These are phyloP conservation scores for Imbricaverruca yamaguchii DNA, from an alignment of 2,888 invertebrate genomes.

Conservation along the genomic window DNA sequence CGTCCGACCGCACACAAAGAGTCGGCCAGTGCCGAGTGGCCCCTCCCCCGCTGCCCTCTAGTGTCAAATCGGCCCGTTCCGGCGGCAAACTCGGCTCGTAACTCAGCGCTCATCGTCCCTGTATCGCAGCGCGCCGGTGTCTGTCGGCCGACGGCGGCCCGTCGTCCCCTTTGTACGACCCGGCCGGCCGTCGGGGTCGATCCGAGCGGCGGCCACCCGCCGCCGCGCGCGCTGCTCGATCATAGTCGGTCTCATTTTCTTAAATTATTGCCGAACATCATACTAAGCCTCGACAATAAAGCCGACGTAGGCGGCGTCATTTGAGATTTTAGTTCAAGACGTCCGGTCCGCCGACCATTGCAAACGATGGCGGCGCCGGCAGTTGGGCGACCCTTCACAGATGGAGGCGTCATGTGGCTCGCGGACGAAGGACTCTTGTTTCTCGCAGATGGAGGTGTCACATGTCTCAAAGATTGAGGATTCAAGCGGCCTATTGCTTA, in stretches of 20 bases:
- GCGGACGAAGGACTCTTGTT: too few relatives aligned
- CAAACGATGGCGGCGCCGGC: background rate
- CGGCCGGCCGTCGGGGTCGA: background rate
- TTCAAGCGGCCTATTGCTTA: too few relatives aligned
- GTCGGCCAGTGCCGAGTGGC: background rate
- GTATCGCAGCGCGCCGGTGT: background rate
- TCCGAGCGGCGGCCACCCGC: background rate
- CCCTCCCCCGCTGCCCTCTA: background rate
- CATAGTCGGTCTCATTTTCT: conserved; percentile 3
- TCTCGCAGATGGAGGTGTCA: too few relatives aligned
- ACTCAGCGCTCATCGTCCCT: conserved; percentile 5
- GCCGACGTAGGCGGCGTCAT: conserved; percentile 3
- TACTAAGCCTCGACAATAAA: conserved; percentile 12
- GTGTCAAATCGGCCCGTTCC: conserved; percentile 15
- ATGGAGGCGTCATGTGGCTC: too few relatives aligned
- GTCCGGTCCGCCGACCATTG: background rate
- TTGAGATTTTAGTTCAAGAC: conserved; percentile 9
- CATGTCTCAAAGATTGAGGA: too few relatives aligned
- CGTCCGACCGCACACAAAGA: background rate
- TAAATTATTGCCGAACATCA: conserved; percentile 18
- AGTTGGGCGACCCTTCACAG: too few relatives aligned
- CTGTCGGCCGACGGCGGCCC: background rate
- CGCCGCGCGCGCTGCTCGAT: background rate
- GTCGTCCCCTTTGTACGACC: background rate
- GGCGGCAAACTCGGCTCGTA: background rate